Conservation (phyloP, 2,113 vertebrate genomes). For the Protobothrops flavoviridis region DNA sequence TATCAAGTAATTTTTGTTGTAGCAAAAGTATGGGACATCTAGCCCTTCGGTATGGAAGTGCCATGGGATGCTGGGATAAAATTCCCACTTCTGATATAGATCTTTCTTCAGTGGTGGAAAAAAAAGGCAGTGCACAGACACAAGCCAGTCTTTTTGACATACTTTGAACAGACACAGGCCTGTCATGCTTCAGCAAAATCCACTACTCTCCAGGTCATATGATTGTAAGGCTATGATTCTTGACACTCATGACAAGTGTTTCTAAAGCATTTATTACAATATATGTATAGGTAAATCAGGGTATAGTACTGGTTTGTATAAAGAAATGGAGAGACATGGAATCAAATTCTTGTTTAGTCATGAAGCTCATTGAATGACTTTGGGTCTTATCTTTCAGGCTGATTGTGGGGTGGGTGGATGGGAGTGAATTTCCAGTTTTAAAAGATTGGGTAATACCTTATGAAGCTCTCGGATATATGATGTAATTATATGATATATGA, state of each 20-base stretch:
- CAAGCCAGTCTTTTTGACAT: background rate
- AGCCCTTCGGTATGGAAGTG: background rate
- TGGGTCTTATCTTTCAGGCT: background rate
- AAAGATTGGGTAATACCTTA: background rate
- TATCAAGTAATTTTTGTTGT: background rate
- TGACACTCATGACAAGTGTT: background rate
- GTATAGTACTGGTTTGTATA: background rate
- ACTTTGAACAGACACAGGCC: background rate
- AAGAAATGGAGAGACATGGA: background rate
- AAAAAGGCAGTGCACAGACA: background rate
- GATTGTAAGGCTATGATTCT: background rate
- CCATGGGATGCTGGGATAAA: background rate
- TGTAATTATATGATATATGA: too few species aligned
- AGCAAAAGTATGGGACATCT: background rate
- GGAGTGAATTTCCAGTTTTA: background rate
- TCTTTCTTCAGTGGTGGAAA: background rate
- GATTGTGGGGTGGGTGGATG: background rate
- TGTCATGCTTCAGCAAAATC: background rate
- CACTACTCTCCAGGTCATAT: background rate
- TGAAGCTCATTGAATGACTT: background rate
- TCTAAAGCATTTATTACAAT: background rate
- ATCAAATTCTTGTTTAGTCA: background rate
- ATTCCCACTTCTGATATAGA: background rate
- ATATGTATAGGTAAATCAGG: background rate
- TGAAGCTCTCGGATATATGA: background rate